phyloP scores from a whole-genome alignment of 2,113 vertebrate genomes.

The Phylloscopus trochilus region DNA sequence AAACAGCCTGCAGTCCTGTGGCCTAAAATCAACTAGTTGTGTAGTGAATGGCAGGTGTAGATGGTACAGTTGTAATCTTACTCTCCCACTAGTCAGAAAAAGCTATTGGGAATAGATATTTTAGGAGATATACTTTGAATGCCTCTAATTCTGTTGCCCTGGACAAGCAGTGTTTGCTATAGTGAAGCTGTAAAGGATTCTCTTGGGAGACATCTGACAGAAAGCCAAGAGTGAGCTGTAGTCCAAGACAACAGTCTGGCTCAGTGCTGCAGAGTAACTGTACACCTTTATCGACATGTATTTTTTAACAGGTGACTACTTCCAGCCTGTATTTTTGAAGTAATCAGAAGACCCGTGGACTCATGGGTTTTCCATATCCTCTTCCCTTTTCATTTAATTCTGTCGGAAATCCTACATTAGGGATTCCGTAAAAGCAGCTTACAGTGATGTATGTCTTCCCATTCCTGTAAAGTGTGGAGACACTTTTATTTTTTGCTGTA shows the following conservation, averaged over 20 bases:
- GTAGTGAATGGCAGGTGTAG: not conserved
- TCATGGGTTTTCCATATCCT: not conserved
- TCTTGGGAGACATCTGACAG: slow-evolving; percentile 4
- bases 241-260: not conserved
- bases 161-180: not conserved
- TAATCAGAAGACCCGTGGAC: not conserved
- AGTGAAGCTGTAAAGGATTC: not conserved
- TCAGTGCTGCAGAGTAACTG: slow-evolving; percentile 16
- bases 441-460: not conserved
- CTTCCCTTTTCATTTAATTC: not conserved
- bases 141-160: not conserved
- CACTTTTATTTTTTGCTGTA: not conserved
- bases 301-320: slow-evolving; percentile 55
- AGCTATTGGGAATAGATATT: not conserved
- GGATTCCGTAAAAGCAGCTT: not conserved
- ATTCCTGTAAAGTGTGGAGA: not conserved
- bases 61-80: slow-evolving; percentile 1
- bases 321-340: slow-evolving; percentile 2
- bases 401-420: not conserved
- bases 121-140: not conserved
- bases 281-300: slow-evolving; percentile 9
- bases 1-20: not conserved
- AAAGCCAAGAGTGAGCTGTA: slow-evolving; percentile 4
- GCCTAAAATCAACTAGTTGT: not conserved
- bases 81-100: not conserved